Conservation (phyloP, 2,797 vertebrate species). For the Apogon hyalosoma region DNA sequence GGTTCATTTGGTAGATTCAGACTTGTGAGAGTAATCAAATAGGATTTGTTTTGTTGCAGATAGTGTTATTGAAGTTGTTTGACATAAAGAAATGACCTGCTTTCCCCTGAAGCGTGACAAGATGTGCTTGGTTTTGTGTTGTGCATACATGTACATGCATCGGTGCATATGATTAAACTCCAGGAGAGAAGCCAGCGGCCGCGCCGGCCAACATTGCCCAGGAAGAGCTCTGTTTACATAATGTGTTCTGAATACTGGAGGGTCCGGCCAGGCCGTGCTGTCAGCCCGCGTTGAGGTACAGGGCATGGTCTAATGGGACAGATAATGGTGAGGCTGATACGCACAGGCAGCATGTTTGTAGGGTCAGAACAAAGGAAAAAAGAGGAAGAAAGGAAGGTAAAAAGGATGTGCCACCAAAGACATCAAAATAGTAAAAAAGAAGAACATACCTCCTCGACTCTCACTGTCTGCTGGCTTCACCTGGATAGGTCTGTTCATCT, state of each 20-base stretch:
- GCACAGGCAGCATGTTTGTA: constrained; percentile 69
- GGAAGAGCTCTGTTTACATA: constrained; percentile 65
- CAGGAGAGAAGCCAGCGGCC: constrained; percentile 46
- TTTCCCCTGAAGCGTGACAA: constrained; percentile 18
- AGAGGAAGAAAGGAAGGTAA: constrained; percentile 42
- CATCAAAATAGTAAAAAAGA: constrained; percentile 4
- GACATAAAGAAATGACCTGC: constrained; percentile 41
- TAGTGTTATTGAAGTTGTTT: constrained; percentile 40
- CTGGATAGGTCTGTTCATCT: constrained; percentile 99
- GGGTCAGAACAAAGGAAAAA: constrained; percentile 43
- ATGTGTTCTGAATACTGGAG: constrained; percentile 68
- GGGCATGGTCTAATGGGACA: constrained; percentile 66
- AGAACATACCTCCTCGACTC: constrained; percentile 94
- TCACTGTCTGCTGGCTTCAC: constrained; percentile 99
- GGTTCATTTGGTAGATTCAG: constrained; percentile 14
- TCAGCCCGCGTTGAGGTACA: constrained; percentile 64
- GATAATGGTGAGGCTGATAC: constrained; percentile 78
- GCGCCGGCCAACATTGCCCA: constrained; percentile 18
- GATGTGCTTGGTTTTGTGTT: constrained; percentile 14
- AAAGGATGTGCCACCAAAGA: background rate
- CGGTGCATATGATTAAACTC: constrained; percentile 63
- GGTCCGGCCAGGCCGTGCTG: constrained; percentile 61
- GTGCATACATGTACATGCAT: constrained; percentile 26
- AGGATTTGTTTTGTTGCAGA: constrained; percentile 17
- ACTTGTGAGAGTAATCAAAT: constrained; percentile 40